Evolutionary conservation across 2,888 invertebrate species (phyloP), one percentile per base, ranked within the genome.

Genomic region (Falcaria lacertinaria): DNA sequence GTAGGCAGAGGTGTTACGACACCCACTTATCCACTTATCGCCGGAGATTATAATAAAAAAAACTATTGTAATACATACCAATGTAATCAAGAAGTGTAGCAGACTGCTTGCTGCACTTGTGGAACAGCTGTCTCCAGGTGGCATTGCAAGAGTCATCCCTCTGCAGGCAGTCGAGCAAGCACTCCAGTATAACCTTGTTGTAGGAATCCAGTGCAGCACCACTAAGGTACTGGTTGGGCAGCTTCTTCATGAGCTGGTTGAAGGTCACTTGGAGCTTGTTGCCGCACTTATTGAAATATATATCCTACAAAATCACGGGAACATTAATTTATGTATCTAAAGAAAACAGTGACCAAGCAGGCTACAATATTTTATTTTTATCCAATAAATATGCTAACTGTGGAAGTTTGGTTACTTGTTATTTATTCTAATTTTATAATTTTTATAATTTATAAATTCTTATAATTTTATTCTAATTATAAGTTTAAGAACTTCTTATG

Each of bases 121-220:
- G 79, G 76, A 95, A 94, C 39, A 93, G 74, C 57, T 93, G 93
- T 59, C 90, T 89, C 95, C 95, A 95, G 0, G 90, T 89, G 37
- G 90, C 90, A 57, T 93, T 93, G 59, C 93, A 92, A 0, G 91
- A 91, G 48, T 91, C 90, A 54, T 95, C 94, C 40, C 82, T 80
- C 16, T 73, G 73, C 33, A 95, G 79, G 64, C 94, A 93, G 47
- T 90, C 89, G 4, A 92, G 77, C 35, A 95, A 72, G 52, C 91
- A 89, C 39, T 91, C 89, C 37, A 91, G 84, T 45, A 94, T 79
- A 66, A 94, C 93, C 39, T 86, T 79, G 57, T 86, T 74, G 55
- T 82, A 88, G 0, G 77, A 66, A 44, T 89, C 89, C 41, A 88
- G 45, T 70, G 90, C 71, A 74, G 88, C 38, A 48, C 79, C 69